A percentile compares a stretch with the other conserved stretches of the same genome.
phyloP scores from a whole-genome alignment of 2,888 invertebrate genomes.

The Leptinotarsa tumamoca region DNA sequence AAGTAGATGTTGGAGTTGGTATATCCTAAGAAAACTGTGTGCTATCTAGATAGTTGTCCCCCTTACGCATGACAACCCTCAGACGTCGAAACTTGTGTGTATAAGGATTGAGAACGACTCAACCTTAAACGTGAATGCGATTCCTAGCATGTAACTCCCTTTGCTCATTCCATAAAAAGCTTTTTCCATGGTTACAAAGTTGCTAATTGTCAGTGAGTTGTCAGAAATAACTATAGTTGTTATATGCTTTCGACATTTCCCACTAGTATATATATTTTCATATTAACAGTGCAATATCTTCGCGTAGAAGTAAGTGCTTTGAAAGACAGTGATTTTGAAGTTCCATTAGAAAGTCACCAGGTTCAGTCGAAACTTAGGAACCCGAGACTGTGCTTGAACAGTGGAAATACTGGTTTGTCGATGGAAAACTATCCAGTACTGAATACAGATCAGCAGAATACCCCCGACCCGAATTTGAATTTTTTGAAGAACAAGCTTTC shows the following conservation, averaged over 20 bases:
- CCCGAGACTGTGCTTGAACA: slow-evolving; percentile 49
- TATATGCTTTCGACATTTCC: slow-evolving; percentile 37
- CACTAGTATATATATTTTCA: slow-evolving; percentile 39
- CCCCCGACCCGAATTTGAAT: slow-evolving; percentile 10
- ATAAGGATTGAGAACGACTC: too few relatives aligned
- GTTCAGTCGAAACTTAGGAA: slow-evolving; percentile 43
- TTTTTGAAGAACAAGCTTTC: slow-evolving; percentile 15
- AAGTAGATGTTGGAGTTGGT: too few relatives aligned
- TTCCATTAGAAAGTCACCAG: slow-evolving; percentile 38
- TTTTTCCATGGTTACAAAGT: too few relatives aligned
- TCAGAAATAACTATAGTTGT: slow-evolving; percentile 44
- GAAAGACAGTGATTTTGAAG: slow-evolving; percentile 27
- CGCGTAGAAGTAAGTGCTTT: slow-evolving; percentile 29
- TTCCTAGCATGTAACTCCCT: too few relatives aligned
- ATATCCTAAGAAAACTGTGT: too few relatives aligned
- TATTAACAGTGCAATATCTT: slow-evolving; percentile 43
- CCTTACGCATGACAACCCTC: too few relatives aligned
- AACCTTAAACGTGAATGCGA: too few relatives aligned
- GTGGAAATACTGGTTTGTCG: slow-evolving; percentile 46
- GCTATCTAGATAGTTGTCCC: too few relatives aligned
- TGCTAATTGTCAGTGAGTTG: slow-evolving; percentile 17
- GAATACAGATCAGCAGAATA: not conserved
- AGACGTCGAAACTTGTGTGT: too few relatives aligned
- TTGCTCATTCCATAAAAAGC: too few relatives aligned
- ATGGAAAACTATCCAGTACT: slow-evolving; percentile 28